These are phyloP conservation scores for Lamprotornis superbus DNA, from an alignment of 2,113 vertebrate species.

Conservation along the genomic window DNA sequence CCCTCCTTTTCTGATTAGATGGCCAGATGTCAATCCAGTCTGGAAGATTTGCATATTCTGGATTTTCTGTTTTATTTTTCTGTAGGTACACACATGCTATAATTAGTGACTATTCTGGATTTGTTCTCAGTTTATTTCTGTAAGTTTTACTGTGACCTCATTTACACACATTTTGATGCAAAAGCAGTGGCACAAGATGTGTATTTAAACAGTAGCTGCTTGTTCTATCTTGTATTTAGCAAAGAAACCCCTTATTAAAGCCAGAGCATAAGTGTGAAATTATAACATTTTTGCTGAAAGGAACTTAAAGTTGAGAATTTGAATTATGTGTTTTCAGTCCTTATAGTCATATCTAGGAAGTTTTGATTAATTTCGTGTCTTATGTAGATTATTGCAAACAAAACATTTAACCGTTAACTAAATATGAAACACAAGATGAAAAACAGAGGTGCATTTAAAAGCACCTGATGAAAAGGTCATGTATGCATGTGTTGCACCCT, in stretches of 20 bases:
- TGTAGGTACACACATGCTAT: neutral
- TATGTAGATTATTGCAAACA: neutral
- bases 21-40: neutral
- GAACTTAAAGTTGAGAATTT: neutral
- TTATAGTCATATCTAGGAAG: neutral
- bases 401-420: neutral
- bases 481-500: accelerated
- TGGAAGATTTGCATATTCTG: neutral
- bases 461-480: neutral
- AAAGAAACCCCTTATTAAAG: neutral
- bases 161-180: neutral
- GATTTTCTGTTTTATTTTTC: neutral
- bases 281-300: neutral
- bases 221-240: accelerated
- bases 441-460: neutral
- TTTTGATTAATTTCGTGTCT: neutral
- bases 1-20: neutral
- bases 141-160: neutral
- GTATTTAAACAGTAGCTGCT: neutral
- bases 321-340: neutral
- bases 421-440: neutral
- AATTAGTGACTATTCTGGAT: neutral
- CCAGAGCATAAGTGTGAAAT: neutral
- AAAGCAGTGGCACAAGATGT: neutral
- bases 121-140: neutral